Base-by-base conservation (phyloP, 1,140 invertebrate species). In the Odontomachus brunneus region DNA sequence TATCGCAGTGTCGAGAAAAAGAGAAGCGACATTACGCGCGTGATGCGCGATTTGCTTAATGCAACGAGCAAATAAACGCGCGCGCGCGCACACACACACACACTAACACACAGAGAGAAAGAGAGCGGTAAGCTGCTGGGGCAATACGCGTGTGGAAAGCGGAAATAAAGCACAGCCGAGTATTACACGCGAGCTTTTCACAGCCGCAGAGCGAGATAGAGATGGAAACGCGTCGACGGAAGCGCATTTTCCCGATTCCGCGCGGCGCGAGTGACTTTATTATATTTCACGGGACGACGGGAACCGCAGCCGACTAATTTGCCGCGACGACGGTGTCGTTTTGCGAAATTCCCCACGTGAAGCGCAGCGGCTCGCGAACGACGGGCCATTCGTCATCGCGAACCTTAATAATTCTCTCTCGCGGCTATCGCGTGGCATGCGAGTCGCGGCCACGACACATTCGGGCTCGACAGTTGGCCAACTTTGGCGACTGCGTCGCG, bases 401-500 rank as follows among this genome's bases (percentile, higher is more conserved):
- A 15, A 48, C 65, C 4, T 65, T 85, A 75, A 88, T 88, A 88
- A 82, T 72, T 88, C 73, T 84, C 73, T 84, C 44, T 12, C 57
- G 44, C 29, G 59, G 62, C 59, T 88, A 74, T 85, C 76, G 55
- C 65, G 51, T 49, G 72, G 60, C 55, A 75, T 59, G 53, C 62
- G 59, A 71, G 65, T 62, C 38, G 65, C 74, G 69, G 74, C 62
- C 78, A 22, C 66, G 75, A 76, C 72, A 69, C 24, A 74, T 53
- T 49, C 49, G 51, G 65, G 38, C 3, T 85, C 83, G 88, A 88
- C 83, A 88, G 86, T 88, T 75, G 87, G 73, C 75, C 73, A 88
- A 88, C 72, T 88, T 59, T 22, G 29, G 53, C 1, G 62, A 55
- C 53, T 19, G 48, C 63, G 22, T 72, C 65, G 49, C 62, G 62